Conservation (phyloP, 2,888 invertebrate species). For the Diploptera punctata region DNA sequence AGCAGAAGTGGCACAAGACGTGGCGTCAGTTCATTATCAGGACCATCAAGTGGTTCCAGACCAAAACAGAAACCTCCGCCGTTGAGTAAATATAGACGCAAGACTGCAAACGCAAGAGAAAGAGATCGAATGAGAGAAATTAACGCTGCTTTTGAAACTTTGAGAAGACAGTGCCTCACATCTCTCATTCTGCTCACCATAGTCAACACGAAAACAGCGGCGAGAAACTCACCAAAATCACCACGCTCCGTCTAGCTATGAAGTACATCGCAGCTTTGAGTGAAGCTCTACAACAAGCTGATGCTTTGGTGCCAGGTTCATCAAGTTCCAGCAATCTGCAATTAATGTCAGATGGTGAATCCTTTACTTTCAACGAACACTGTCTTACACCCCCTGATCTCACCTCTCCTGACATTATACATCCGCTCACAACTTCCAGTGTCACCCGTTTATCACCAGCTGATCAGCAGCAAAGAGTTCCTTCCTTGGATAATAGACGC, state of each 20-base stretch:
- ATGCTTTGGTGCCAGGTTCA: slow-evolving; percentile 48
- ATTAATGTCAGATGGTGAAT: slow-evolving; percentile 67
- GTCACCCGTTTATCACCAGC: no score
- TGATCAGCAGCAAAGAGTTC: no score
- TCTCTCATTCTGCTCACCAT: slow-evolving; percentile 27
- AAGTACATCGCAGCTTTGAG: slow-evolving; percentile 83
- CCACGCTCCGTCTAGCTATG: slow-evolving; percentile 86
- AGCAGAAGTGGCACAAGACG: not conserved
- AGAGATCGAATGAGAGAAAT: slow-evolving; percentile 89
- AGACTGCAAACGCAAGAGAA: slow-evolving; percentile 90
- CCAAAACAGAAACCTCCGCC: slow-evolving; percentile 64
- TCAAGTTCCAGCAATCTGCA: slow-evolving; percentile 51
- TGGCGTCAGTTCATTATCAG: not conserved
- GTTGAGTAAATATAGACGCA: slow-evolving; percentile 86
- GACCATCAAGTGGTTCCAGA: slow-evolving; percentile 45
- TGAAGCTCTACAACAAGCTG: slow-evolving; percentile 59
- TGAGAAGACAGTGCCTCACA: slow-evolving; percentile 77
- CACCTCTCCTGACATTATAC: no score
- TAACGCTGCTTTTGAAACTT: slow-evolving; percentile 85
- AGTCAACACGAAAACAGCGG: slow-evolving; percentile 51
- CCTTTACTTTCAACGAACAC: slow-evolving; percentile 52
- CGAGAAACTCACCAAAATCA: slow-evolving; percentile 89
- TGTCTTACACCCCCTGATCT: not conserved
- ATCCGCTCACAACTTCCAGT: no score
- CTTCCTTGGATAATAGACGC: no score